Percentiles rank a stretch among this genome's conserved stretches.
Conservation (phyloP, 2,888 invertebrate species). For the Drosophila fulvimacula region DNA sequence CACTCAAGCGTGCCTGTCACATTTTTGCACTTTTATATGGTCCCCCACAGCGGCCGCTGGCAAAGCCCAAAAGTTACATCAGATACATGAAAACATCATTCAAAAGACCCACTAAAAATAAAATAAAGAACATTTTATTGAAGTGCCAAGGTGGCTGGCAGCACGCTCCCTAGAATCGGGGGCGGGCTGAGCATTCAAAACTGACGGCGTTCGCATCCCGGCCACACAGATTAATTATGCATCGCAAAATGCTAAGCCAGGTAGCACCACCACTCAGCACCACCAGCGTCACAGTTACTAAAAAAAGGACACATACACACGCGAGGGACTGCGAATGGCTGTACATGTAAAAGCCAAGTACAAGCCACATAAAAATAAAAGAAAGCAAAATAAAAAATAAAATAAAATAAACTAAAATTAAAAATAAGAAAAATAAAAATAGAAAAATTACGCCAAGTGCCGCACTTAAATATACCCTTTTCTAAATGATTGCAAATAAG, state of each 20-base stretch:
- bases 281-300: slow-evolving; percentile 26
- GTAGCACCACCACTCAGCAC: slow-evolving; percentile 50
- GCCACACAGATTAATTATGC: slow-evolving; percentile 73
- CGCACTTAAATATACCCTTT: slow-evolving; percentile 31
- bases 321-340: slow-evolving; percentile 39
- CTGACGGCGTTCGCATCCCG: slow-evolving; percentile 51
- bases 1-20: slow-evolving; percentile 78
- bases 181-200: slow-evolving; percentile 22
- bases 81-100: slow-evolving; percentile 78
- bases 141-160: slow-evolving; percentile 69
- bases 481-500: not conserved
- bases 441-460: not conserved
- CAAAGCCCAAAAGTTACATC: slow-evolving; percentile 69
- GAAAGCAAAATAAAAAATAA: slow-evolving; percentile 36
- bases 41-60: slow-evolving; percentile 27
- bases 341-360: slow-evolving; percentile 75
- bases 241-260: slow-evolving; percentile 81
- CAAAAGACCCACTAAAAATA: slow-evolving; percentile 78
- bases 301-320: slow-evolving; percentile 8
- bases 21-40: slow-evolving; percentile 68
- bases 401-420: slow-evolving; percentile 33
- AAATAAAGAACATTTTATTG: slow-evolving; percentile 79
- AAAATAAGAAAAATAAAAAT: slow-evolving; percentile 33
- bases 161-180: not conserved
- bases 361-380: slow-evolving; percentile 72